Evolutionary conservation across 2,113 vertebrate genomes (phyloP), one percentile per base, ranked within the genome.

Genomic region (Ptychochromis oligacanthus): DNA sequence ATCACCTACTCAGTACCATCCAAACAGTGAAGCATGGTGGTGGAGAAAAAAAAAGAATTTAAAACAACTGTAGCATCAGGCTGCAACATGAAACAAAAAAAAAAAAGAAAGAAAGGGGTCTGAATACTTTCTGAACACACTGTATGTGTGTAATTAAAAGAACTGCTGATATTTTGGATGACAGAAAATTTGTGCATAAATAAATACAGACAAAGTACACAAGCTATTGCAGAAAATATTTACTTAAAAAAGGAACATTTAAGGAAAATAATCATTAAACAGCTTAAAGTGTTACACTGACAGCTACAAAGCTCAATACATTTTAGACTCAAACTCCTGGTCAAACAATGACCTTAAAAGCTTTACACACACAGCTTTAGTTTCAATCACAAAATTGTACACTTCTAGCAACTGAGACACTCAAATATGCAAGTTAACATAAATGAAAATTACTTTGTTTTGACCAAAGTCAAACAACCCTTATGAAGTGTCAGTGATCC

Each of bases 171-270:
- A 31, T 31, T 31, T 31, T 31, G 28, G 28, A 31, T 31, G 28
- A 31, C 28, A 31, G 28, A 31, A 31, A 31, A 31, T 31, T 31
- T 31, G 3, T 31, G 28, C 28, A 31, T 2, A 31, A 31, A 31
- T 31, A 3, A 31, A 31, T 31, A 31, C 28, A 8, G 36, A 36
- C 6, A 11, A 1, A 28, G 10, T 1, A 72, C 38, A 58, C 1
- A 6, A 17, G 9, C 28, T 64, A 7, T 4, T 65, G 8, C 22
- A 61, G 59, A 80, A 80, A n/a, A 40, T 22, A 79, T 92, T 89
- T 89, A 92, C 89, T 90, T 57, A 54, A 82, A 65, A 88, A 88
- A 72, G 38, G 13, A 26, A 85, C 31, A 87, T 76, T 72, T 64
- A 26, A 59, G 52, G 62, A 80, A 72, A 83, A 60, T 36, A 87